These are phyloP conservation scores for Epinephelus lanceolatus DNA, from an alignment of 2,113 vertebrate genomes.

Conservation along the genomic window DNA sequence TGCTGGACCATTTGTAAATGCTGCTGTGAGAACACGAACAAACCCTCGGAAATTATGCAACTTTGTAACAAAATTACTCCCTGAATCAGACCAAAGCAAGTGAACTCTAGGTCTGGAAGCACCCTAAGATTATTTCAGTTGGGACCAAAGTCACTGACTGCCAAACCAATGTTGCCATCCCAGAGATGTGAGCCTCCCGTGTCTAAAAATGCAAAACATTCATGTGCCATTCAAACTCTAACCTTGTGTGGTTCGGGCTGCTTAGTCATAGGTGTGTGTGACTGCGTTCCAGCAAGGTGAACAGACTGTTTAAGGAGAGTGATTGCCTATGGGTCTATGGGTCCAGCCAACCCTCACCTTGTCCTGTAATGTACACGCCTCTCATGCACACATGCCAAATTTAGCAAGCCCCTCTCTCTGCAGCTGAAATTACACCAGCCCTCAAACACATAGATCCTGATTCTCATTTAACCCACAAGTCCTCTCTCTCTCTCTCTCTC, in stretches of 20 bases:
- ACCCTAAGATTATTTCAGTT: neutral
- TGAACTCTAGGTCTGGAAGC: too few relatives aligned
- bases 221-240: conserved; percentile 35
- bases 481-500: neutral
- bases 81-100: too few relatives aligned
- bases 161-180: neutral
- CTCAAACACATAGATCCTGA: conserved; percentile 36
- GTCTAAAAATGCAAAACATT: neutral
- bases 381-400: conserved; percentile 53
- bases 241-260: conserved; percentile 17
- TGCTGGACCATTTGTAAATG: too few relatives aligned
- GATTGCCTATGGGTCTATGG: conserved; percentile 37
- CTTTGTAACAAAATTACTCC: too few relatives aligned
- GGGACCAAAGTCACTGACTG: neutral
- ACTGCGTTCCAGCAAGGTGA: conserved; percentile 49
- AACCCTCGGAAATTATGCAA: too few relatives aligned
- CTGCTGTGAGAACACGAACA: too few relatives aligned
- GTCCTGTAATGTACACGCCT: conserved; percentile 16
- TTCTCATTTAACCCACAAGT: conserved; percentile 21
- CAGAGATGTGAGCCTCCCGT: neutral
- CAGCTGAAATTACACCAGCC: conserved; percentile 46
- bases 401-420: conserved; percentile 46
- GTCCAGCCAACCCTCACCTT: conserved; percentile 51
- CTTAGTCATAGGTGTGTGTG: conserved; percentile 53
- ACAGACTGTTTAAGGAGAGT: conserved; percentile 39